Percentiles rank a stretch among this genome's conserved stretches.
These are phyloP conservation scores for Lutraria rhynchaena DNA, from an alignment of 1,140 invertebrate species.

Conservation along the genomic window DNA sequence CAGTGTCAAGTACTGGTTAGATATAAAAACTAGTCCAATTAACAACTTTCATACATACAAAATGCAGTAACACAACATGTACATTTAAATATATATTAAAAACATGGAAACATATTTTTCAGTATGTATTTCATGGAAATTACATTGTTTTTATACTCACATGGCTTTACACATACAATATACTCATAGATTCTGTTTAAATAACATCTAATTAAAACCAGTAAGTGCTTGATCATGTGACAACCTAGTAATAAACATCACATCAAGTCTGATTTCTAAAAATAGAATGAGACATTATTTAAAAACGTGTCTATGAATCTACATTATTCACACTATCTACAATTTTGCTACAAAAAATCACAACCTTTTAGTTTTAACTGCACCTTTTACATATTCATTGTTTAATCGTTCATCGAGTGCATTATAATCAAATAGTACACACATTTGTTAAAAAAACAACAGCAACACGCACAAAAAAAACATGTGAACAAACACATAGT, in stretches of 20 bases:
- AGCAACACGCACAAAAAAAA: too few relatives aligned
- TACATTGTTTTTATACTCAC: too few relatives aligned
- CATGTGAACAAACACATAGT: too few relatives aligned
- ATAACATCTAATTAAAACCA: conserved; percentile 29
- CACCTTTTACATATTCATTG: conserved; percentile 46
- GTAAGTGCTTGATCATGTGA: conserved; percentile 53
- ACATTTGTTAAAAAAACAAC: too few relatives aligned
- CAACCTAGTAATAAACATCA: conserved; percentile 25
- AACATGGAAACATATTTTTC: too few relatives aligned
- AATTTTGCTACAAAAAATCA: conserved; percentile 30
- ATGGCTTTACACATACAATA: too few relatives aligned
- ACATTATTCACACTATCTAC: conserved; percentile 40
- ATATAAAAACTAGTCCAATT: too few relatives aligned
- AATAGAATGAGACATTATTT: conserved; percentile 52
- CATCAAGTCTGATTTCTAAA: conserved; percentile 46
- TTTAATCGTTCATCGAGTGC: conserved; percentile 5
- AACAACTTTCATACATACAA: too few relatives aligned
- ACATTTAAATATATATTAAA: too few relatives aligned
- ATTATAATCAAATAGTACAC: not conserved
- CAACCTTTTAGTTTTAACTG: conserved; percentile 34
- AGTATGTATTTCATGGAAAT: too few relatives aligned
- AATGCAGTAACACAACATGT: too few relatives aligned
- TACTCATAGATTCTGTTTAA: not conserved
- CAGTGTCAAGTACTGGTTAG: too few relatives aligned
- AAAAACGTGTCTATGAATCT: conserved; percentile 41